phyloP scores from a whole-genome alignment of 2,888 invertebrate genomes.

The Yponomeuta sedellus region DNA sequence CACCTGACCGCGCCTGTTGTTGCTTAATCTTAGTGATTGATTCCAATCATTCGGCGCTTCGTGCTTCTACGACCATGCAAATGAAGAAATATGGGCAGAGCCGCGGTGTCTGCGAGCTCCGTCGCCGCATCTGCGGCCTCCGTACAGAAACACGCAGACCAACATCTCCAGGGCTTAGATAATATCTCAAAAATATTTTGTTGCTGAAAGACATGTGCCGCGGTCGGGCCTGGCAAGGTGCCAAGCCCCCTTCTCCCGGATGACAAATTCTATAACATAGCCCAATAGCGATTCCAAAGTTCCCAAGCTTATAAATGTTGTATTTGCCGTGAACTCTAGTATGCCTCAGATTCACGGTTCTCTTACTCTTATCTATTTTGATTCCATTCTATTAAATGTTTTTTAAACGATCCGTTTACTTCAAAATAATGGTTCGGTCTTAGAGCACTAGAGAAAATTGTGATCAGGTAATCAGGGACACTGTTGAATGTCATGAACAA shows the following conservation, averaged over 20 bases:
- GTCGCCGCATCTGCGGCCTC: neutral
- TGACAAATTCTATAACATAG: slow-evolving; percentile 55
- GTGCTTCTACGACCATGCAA: too few species aligned
- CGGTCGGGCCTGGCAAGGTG: slow-evolving; percentile 61
- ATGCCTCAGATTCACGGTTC: neutral
- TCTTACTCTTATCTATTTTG: too few species aligned
- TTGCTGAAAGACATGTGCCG: slow-evolving; percentile 51
- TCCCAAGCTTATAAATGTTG: neutral
- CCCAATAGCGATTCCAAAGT: slow-evolving; percentile 33
- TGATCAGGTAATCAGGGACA: neutral
- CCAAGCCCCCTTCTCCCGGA: slow-evolving; percentile 66
- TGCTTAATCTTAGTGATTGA: too few species aligned
- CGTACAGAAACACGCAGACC: neutral
- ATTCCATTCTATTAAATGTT: neutral
- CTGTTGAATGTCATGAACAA: slow-evolving; percentile 9
- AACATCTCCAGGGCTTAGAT: neutral
- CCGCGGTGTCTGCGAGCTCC: neutral
- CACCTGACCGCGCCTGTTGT: too few species aligned
- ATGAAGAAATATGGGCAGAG: slow-evolving; percentile 19
- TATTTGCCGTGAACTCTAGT: neutral
- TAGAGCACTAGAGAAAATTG: neutral
- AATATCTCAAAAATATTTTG: slow-evolving; percentile 18
- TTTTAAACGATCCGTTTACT: neutral
- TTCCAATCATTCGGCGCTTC: too few species aligned
- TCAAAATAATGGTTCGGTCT: neutral